Percentiles rank a stretch among this genome's conserved stretches.
Conservation (phyloP, 1,140 invertebrate genomes). For the Adoxophyes honmai region DNA sequence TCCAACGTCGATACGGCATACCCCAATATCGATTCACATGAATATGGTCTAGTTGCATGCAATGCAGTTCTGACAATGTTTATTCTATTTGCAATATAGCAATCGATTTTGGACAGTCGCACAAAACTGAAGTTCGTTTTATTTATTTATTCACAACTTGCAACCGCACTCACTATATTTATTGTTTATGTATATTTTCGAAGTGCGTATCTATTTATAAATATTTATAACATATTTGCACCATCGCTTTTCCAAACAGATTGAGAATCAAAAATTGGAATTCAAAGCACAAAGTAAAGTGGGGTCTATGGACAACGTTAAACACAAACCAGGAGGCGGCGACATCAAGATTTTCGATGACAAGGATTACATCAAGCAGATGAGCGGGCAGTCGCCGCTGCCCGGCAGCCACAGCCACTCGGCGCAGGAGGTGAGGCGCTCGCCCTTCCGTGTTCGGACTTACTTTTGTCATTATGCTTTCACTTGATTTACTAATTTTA, state of each 20-base stretch:
- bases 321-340: slow-evolving; percentile 95
- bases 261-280: slow-evolving; percentile 91
- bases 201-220: slow-evolving; percentile 13
- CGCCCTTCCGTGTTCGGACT: slow-evolving; percentile 25
- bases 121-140: not conserved
- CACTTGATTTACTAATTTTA: slow-evolving; percentile 29
- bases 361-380: slow-evolving; percentile 94
- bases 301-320: slow-evolving; percentile 95
- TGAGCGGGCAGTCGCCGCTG: slow-evolving; percentile 80
- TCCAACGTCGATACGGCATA: slow-evolving; percentile 10
- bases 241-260: slow-evolving; percentile 80
- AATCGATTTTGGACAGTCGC: too few relatives aligned
- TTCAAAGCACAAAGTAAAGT: slow-evolving; percentile 92
- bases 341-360: slow-evolving; percentile 96
- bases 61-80: slow-evolving; percentile 17
- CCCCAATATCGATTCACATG: slow-evolving; percentile 22
- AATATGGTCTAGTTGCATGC: slow-evolving; percentile 34
- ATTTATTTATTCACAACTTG: too few relatives aligned
- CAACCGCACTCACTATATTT: not conserved
- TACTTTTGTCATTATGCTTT: slow-evolving; percentile 32
- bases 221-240: slow-evolving; percentile 30
- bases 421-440: slow-evolving; percentile 81
- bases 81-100: too few relatives aligned
- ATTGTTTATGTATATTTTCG: slow-evolving; percentile 11
- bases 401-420: slow-evolving; percentile 80